Conservation (phyloP, 1,140 invertebrate genomes). For the Parasteatoda tepidariorum region DNA sequence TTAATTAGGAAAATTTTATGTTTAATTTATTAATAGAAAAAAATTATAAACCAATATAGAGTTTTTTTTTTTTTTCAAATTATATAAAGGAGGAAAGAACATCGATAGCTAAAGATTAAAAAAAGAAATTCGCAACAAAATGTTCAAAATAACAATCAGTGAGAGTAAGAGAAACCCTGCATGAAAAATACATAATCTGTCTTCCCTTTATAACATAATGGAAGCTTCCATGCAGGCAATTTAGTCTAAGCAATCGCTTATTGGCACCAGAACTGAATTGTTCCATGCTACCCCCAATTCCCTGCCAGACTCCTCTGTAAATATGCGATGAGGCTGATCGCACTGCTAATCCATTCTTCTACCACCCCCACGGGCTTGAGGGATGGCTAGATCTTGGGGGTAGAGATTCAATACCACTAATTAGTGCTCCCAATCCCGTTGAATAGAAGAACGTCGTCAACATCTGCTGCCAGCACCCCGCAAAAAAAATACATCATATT, state of each 20-base stretch:
- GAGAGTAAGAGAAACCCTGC: too few species aligned
- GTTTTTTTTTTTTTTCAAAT: too few species aligned
- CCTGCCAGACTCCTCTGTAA: constrained; percentile 9
- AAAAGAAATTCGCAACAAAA: too few species aligned
- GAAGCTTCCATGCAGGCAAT: constrained; percentile 8
- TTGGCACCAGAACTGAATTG: constrained; percentile 19
- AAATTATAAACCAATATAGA: too few species aligned
- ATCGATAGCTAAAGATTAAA: too few species aligned
- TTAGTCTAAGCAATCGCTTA: constrained; percentile 29
- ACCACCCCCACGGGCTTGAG: constrained; percentile 23
- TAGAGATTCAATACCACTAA: constrained; percentile 47
- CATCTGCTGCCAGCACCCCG: constrained; percentile 25
- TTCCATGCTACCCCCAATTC: constrained; percentile 6
- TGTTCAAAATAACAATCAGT: too few species aligned
- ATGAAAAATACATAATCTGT: too few species aligned
- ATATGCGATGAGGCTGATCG: constrained; percentile 46
- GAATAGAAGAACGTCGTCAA: constrained; percentile 21
- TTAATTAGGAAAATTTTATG: too few species aligned
- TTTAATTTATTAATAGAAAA: too few species aligned
- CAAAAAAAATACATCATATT: background rate
- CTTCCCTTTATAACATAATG: background rate
- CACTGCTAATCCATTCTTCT: constrained; percentile 37
- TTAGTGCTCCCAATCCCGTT: constrained; percentile 29
- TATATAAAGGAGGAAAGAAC: too few species aligned
- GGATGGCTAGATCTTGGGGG: background rate